These are phyloP conservation scores for Apoda limacodes DNA, from an alignment of 2,888 invertebrate species.

Conservation along the genomic window DNA sequence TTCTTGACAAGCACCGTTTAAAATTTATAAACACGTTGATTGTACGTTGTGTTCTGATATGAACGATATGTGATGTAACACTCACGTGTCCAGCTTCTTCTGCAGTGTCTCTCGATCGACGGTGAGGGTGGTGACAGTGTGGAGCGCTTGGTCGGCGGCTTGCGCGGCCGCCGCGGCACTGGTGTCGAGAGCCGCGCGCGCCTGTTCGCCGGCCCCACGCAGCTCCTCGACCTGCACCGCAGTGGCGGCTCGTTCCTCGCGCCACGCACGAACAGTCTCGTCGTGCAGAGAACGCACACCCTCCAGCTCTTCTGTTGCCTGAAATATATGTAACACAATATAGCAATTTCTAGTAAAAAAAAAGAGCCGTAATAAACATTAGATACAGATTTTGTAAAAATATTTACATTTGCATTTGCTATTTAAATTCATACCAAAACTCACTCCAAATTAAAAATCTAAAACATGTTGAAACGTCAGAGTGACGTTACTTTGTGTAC, in stretches of 20 bases:
- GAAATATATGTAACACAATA: no score
- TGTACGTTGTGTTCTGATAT: neutral
- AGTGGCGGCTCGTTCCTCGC: conserved; percentile 29
- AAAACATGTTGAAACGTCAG: neutral
- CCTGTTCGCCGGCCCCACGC: conserved; percentile 21
- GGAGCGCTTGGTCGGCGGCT: conserved; percentile 33
- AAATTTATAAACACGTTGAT: neutral
- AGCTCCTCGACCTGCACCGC: conserved; percentile 24
- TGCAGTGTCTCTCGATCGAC: conserved; percentile 56
- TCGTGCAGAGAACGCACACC: conserved; percentile 62
- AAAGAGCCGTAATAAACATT: no score
- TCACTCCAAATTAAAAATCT: neutral
- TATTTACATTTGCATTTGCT: neutral
- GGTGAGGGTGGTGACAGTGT: conserved; percentile 50
- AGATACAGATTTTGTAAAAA: neutral
- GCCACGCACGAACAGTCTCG: conserved; percentile 55
- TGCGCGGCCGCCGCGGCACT: conserved; percentile 26
- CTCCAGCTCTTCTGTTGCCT: conserved; percentile 62
- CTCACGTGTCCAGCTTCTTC: conserved; percentile 41
- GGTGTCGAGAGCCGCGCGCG: conserved; percentile 20
- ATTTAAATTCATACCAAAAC: neutral
- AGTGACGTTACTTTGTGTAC: neutral
- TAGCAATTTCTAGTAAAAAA: no score
- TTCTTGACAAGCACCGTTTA: conserved; percentile 4
- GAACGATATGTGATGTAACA: neutral